A percentile compares a stretch with the other conserved stretches of the same genome.
These are phyloP conservation scores for Stomorhina lunata DNA, from an alignment of 2,888 invertebrate genomes.

Conservation along the genomic window DNA sequence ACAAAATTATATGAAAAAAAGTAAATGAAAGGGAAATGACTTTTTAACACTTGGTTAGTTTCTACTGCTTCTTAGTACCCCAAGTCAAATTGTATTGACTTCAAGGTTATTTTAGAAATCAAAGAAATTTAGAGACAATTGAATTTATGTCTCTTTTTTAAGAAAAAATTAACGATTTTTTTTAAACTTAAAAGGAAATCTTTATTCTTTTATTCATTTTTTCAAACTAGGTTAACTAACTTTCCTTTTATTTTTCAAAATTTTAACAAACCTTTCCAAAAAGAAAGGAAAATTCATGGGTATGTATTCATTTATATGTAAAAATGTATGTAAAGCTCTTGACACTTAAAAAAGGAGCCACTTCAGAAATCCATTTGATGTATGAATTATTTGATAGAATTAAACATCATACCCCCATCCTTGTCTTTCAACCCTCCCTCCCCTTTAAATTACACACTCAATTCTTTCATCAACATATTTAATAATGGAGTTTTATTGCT, in stretches of 20 bases:
- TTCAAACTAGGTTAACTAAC: constrained; percentile 7
- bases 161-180: too few relatives aligned
- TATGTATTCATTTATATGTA: too few relatives aligned
- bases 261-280: too few relatives aligned
- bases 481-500: constrained; percentile 16
- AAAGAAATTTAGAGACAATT: neutral
- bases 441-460: neutral
- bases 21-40: constrained; percentile 43
- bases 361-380: neutral
- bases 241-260: neutral
- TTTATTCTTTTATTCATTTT: neutral
- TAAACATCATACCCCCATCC: neutral
- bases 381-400: neutral
- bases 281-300: too few relatives aligned
- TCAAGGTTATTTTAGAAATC: constrained; percentile 1
- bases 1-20: neutral
- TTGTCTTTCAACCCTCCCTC: neutral
- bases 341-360: constrained; percentile 1
- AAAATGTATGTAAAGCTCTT: neutral
- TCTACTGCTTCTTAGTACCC: neutral
- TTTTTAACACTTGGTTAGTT: constrained; percentile 10
- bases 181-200: neutral
- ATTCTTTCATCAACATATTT: neutral
- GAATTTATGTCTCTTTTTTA: too few relatives aligned
- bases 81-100: neutral